Base-by-base conservation (phyloP, 2,113 vertebrate genomes). In the Scomber scombrus region DNA sequence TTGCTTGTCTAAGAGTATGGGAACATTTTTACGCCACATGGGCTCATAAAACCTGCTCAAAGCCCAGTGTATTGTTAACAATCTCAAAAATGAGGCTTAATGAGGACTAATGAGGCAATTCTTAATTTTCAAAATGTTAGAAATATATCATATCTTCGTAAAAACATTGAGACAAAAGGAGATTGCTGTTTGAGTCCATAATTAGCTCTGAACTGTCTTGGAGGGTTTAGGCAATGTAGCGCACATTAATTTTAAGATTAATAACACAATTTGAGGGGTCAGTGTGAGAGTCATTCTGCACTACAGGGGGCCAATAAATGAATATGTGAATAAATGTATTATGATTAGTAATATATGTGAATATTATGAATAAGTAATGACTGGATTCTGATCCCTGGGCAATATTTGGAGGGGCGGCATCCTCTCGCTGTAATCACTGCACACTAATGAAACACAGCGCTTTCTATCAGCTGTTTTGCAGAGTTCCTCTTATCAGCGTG, bases 311-410 rank as follows among this genome's bases (percentile, higher is more conserved):
- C 43, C 73, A 55, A 75, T 81, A 81, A 84, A 90, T 85, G 58
- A 85, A 83, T 78, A 71, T 75, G 52, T 87, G 85, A 89, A 86
- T 85, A 81, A 50, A 79, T 82, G 67, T 75, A 61, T 82, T 77
- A 79, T 85, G 73, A 90, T 86, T 85, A 84, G 29, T 60, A 88
- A 66, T 75, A 64, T 66, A 65, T 49, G 56, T 75, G 87, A 86
- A 78, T 71, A 69, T 5, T 58, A 85, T 87, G 75, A 84, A 90
- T 92, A 78, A 75, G 19, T 75, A 80, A 91, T 87, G 65, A 62
- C 19, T 64, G 43, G 40, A 49, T 85, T 82, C 50, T 66, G 29
- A 73, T 83, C 84, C 77, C 78, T 26, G 65, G 84, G 86, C 64
- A 29, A 77, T 74, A 75, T 81, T 73, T 85, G 72, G 80, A 85